Evolutionary conservation across 2,888 invertebrate genomes (phyloP).

Genomic region (Ellobium chinense): DNA sequence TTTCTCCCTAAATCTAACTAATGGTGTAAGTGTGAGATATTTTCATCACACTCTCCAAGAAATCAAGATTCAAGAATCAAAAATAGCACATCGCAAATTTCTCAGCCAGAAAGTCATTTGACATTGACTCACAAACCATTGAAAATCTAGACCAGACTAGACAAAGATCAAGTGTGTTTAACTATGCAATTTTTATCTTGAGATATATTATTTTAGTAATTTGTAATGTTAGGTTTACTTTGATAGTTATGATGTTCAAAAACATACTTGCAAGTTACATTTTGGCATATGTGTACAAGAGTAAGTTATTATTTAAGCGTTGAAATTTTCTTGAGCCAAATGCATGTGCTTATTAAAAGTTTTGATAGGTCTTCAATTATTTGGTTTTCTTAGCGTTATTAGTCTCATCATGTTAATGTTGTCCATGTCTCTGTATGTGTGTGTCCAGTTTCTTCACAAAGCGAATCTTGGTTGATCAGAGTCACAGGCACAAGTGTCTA

Average conservation of each 20-base stretch:
- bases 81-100: slow-evolving; percentile 15
- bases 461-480: too few relatives aligned
- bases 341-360: slow-evolving; percentile 48
- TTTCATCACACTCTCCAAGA: too few relatives aligned
- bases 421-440: background rate
- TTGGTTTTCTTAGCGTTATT: slow-evolving; percentile 1
- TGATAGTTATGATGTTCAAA: slow-evolving; percentile 17
- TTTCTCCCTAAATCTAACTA: too few relatives aligned
- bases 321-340: slow-evolving; percentile 38
- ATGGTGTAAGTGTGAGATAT: too few relatives aligned
- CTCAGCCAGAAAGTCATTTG: background rate
- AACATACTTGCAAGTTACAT: slow-evolving; percentile 15
- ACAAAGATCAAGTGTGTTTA: slow-evolving; percentile 10
- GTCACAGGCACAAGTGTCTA: too few relatives aligned
- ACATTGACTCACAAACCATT: background rate
- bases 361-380: slow-evolving; percentile 40
- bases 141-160: background rate
- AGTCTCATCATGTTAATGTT: background rate
- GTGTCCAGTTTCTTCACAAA: too few relatives aligned
- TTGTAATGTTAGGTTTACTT: slow-evolving; percentile 37
- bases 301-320: slow-evolving; percentile 26
- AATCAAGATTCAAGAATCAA: background rate
- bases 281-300: slow-evolving; percentile 35
- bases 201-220: slow-evolving; percentile 25
- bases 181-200: slow-evolving; percentile 46